These are phyloP conservation scores for Drosophila pandora DNA, from an alignment of 1,140 invertebrate species.

Conservation along the genomic window DNA sequence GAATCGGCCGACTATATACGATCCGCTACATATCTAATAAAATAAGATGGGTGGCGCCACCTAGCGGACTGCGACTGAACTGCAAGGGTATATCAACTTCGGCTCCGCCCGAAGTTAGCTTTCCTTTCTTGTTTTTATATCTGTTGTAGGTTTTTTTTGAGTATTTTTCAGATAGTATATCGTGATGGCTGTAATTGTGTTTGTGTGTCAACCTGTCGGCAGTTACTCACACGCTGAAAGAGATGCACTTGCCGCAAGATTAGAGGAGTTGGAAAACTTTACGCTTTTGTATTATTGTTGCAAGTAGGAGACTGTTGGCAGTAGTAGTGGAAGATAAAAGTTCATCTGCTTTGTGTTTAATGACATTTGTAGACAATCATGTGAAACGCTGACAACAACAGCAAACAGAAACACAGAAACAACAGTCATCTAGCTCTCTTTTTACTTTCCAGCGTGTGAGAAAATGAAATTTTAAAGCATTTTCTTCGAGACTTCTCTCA, in stretches of 20 bases:
- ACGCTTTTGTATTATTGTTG: constrained; percentile 25
- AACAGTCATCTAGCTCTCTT: constrained; percentile 44
- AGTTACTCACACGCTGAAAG: constrained; percentile 53
- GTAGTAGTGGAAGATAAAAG: constrained; percentile 9
- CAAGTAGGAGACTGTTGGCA: not conserved
- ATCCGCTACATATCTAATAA: no score
- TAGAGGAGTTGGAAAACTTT: constrained; percentile 24
- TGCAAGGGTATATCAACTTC: no score
- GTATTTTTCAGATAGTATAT: constrained; percentile 22
- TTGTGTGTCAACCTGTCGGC: constrained; percentile 73
- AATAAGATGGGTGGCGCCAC: no score
- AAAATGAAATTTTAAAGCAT: constrained; percentile 53
- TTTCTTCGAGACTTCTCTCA: constrained; percentile 48
- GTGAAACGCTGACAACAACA: constrained; percentile 29
- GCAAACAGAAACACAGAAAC: constrained; percentile 19
- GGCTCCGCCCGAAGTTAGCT: no score
- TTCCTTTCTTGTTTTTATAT: no score
- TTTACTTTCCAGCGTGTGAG: constrained; percentile 23
- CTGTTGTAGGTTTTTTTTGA: constrained; percentile 1
- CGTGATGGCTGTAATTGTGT: constrained; percentile 74
- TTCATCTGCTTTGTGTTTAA: constrained; percentile 63
- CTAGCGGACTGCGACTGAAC: no score
- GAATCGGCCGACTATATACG: no score
- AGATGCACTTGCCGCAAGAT: constrained; percentile 62
- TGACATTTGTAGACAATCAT: constrained; percentile 73